Evolutionary conservation across 35 echinoderm and acorn worm species (phyloP).

Genomic region (Nesometra sesokonis): DNA sequence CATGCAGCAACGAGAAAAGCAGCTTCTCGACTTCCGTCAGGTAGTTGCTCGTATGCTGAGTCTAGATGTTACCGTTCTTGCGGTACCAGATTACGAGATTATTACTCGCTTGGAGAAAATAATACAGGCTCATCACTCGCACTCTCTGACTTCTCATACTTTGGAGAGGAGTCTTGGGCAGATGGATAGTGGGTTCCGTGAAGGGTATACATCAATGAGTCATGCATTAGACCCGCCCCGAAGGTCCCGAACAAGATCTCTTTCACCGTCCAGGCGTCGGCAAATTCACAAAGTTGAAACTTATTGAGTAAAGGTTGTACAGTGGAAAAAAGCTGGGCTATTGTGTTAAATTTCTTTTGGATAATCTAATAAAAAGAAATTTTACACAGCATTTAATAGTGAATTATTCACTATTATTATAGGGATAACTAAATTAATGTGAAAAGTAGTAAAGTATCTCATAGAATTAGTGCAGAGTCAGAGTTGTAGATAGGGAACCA

Average conservation of each 20-base stretch:
- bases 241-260: constrained; percentile 37
- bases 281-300: background rate
- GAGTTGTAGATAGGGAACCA: too few species aligned
- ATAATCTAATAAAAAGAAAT: too few species aligned
- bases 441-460: too few species aligned
- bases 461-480: too few species aligned
- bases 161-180: constrained; percentile 57
- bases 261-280: constrained; percentile 41
- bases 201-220: constrained; percentile 55
- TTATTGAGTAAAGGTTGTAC: background rate
- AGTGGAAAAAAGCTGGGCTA: background rate
- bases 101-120: constrained; percentile 85
- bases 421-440: too few species aligned
- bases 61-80: constrained; percentile 61
- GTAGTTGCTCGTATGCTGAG: constrained; percentile 90
- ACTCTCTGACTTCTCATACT: constrained; percentile 55
- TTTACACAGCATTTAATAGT: too few species aligned
- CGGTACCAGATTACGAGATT: constrained; percentile 96
- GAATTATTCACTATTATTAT: too few species aligned
- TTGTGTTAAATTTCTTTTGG: too few species aligned
- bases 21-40: constrained; percentile 88
- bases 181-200: constrained; percentile 57
- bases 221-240: constrained; percentile 5
- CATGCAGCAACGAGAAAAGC: constrained; percentile 53
- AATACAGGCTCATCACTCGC: constrained; percentile 95